Percentiles rank a stretch among this genome's conserved stretches.
phyloP scores from a whole-genome alignment of 2,797 vertebrate genomes.

The Sternotherus odoratus region DNA sequence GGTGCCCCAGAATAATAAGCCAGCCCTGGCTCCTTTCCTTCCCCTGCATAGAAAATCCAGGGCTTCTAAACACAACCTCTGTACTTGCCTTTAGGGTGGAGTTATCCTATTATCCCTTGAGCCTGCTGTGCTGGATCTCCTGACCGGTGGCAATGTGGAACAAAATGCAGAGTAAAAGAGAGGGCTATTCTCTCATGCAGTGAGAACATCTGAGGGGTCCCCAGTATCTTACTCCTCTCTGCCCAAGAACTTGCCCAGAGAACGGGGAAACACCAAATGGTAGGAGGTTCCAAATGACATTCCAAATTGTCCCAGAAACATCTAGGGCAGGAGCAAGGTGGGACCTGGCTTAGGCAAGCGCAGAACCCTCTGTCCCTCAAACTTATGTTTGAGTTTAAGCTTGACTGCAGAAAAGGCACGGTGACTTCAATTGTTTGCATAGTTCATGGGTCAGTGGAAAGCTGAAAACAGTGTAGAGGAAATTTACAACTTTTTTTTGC shows the following conservation, averaged over 20 bases:
- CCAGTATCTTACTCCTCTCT: neutral
- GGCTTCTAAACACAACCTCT: neutral
- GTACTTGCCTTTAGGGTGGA: neutral
- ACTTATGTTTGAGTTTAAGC: neutral
- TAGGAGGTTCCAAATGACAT: neutral
- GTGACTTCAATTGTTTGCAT: fast-evolving
- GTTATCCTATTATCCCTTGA: neutral
- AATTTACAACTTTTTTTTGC: too few relatives aligned
- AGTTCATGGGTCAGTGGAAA: fast-evolving
- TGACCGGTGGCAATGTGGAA: neutral
- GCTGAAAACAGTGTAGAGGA: neutral
- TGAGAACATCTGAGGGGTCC: neutral
- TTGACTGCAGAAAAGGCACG: fast-evolving
- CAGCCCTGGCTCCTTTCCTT: neutral
- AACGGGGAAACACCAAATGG: fast-evolving
- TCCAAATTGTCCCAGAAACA: neutral
- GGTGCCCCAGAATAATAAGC: neutral
- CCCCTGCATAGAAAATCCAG: neutral
- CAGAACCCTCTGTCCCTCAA: neutral
- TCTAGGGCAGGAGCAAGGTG: neutral
- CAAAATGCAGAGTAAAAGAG: neutral
- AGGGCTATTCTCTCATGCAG: neutral
- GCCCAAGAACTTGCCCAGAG: fast-evolving
- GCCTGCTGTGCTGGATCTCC: neutral
- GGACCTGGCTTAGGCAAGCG: neutral